Base-by-base conservation (phyloP, 2,888 invertebrate genomes). In the Gortyna flavago region DNA sequence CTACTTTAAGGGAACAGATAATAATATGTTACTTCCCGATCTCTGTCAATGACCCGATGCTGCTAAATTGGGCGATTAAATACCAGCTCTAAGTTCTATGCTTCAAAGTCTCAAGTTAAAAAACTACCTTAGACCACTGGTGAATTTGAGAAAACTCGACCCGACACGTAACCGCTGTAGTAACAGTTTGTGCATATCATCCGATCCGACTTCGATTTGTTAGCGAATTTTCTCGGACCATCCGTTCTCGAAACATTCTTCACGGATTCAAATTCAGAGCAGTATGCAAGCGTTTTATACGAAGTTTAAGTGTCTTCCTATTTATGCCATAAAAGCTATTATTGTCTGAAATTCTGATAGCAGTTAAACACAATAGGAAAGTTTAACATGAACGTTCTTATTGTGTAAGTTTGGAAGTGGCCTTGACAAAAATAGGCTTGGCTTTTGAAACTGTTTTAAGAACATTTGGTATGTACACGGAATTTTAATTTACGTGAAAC, bases 171-270 rank as follows among this genome's bases (percentile, higher is more conserved):
- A 4, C 9, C 2, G 18, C 29, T n/a, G 32, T 44, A 32, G 72
- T 72, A 29, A 51, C 32, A 65, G 72, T 66, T 80, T 61, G 11
- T 54, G 7, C 9, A 61, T 54, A 54, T 54, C 44, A 67, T 35
- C 11, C 66, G 29, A 74, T 29, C 29, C 21, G 4, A 79, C 74
- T 80, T 35, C 16, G 11, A 79, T 79, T 79, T 80, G 61, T 80
- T 38, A 67, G 35, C 18, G 18, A 73, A 51, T 61, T 80, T 66
- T 16, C 66, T 61, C 1, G 44, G 35, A 54, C 51, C 66, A 6
- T 66, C 25, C 18, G 51, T 18, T 66, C 16, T 41, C 21, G 11
- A 41, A 18, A 25, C 16, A 61, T 35, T 59, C 65, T 79, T 73
- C 41, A 54, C 51, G 25, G 29, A 74, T 79, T 73, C 8, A 66